Base-by-base conservation (phyloP, 2,113 vertebrate genomes). In the Lethenteron reissneri region DNA sequence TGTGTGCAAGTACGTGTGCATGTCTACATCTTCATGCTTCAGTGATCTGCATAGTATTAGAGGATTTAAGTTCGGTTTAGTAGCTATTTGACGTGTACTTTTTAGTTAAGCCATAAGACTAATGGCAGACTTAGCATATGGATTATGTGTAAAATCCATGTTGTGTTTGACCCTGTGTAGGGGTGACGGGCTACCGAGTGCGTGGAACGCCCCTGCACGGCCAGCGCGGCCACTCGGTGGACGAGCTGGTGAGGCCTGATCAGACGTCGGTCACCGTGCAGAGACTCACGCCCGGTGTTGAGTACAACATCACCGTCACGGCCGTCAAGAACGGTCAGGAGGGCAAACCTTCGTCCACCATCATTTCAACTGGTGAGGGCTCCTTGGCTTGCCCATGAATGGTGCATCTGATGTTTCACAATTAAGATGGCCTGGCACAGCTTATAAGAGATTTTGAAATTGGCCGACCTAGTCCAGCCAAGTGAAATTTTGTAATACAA, bases 281-380 rank as follows among this genome's bases (percentile, higher is more conserved):
- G 59, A 90, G 87, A 76, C 83, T 99, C 73, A 88, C 70, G 76
- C 91, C 91, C 1, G 94, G 92, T 1, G 78, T 97, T 74, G 88
- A 95, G 76, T 99, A 97, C 82, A 95, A 95, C 1, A 79, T 99
- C 82, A 97, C 89, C 0, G 87, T 99, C 72, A 87, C 87, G 57
- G 83, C 92, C 1, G 83, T 96, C 59, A 97, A 94, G 78, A 86
- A 85, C 0, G 78, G 85, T 70, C 87, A 88, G 81, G 90, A 97
- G 83, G 97, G 94, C 56, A 6, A 75, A 17, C 89, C 94, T 8
- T 75, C 92, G 76, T 92, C 85, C 6, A 85, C 84, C 75, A 85
- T 82, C 70, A 75, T 92, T 41, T 41, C 41, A 41, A 41, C 41
- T 41, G 41, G 41, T 41, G 41, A 41, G 41, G 6, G 41, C 41